phyloP scores from a whole-genome alignment of 2,797 vertebrate genomes.

The Tokudaia muenninki region DNA sequence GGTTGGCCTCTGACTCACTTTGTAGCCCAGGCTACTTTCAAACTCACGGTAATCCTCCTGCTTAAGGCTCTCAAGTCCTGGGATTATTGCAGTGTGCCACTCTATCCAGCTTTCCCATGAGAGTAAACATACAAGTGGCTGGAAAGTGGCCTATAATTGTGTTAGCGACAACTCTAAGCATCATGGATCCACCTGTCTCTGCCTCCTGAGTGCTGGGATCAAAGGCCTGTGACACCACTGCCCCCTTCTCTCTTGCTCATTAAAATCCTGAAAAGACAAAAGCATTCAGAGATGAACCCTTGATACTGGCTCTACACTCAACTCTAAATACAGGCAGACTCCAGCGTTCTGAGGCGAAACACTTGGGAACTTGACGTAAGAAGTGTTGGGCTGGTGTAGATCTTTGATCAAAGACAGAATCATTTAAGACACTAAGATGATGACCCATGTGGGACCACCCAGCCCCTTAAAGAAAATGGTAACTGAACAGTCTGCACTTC shows the following conservation, averaged over 20 bases:
- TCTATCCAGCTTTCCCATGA: neutral
- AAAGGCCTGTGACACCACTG: neutral
- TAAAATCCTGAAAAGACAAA: neutral
- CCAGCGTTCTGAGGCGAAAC: neutral
- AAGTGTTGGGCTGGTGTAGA: neutral
- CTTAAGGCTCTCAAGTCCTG: neutral
- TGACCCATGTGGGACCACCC: neutral
- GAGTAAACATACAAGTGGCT: neutral
- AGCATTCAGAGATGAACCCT: neutral
- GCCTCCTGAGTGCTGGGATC: neutral
- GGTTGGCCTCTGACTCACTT: neutral
- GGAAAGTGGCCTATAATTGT: neutral
- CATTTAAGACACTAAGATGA: neutral
- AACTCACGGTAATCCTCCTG: neutral
- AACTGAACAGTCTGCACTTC: neutral
- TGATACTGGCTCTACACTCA: neutral
- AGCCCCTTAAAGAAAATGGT: neutral
- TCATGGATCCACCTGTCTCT: neutral
- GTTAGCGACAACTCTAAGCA: neutral
- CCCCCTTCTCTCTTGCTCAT: neutral
- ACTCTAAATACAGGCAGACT: neutral
- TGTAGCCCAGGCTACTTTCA: neutral
- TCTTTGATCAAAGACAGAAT: neutral
- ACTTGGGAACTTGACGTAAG: neutral
- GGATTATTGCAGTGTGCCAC: neutral